A percentile compares a stretch with the other conserved stretches of the same genome.
Conservation (phyloP, 1,140 invertebrate genomes). For the Zaprionus lachaisei region DNA sequence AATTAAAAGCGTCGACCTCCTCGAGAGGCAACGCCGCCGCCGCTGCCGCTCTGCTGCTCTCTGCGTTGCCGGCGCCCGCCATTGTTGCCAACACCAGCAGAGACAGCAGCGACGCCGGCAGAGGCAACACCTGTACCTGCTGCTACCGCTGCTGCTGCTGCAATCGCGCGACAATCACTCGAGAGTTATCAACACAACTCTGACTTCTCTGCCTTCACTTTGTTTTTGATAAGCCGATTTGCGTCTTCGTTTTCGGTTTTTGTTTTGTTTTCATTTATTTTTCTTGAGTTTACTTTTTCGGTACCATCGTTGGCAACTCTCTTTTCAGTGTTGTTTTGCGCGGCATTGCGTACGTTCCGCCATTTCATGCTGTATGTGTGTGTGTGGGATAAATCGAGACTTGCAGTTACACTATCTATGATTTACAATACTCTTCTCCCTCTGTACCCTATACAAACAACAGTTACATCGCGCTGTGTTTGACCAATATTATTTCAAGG, state of each 20-base stretch:
- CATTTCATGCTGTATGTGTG: constrained; percentile 8
- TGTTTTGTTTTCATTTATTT: constrained; percentile 44
- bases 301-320: constrained; percentile 25
- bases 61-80: constrained; percentile 4
- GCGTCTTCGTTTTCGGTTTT: constrained; percentile 56
- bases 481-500: constrained; percentile 45
- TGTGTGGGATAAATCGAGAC: constrained; percentile 21
- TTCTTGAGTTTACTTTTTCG: neutral
- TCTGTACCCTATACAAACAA: neutral
- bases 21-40: constrained; percentile 5
- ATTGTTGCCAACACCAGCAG: constrained; percentile 61
- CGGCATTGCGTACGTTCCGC: constrained; percentile 41
- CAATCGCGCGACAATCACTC: constrained; percentile 19
- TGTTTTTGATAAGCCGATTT: constrained; percentile 77
- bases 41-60: constrained; percentile 19
- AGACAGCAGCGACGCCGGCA: neutral
- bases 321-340: constrained; percentile 51
- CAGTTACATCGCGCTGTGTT: neutral
- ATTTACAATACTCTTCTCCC: constrained; percentile 12
- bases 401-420: constrained; percentile 39
- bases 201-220: constrained; percentile 49
- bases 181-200: constrained; percentile 28
- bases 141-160: neutral
- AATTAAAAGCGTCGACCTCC: constrained; percentile 72
- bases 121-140: constrained; percentile 9